Evolutionary conservation across 2,113 vertebrate species (phyloP), one percentile per base, ranked within the genome.

Genomic region (Perognathus longimembris): DNA sequence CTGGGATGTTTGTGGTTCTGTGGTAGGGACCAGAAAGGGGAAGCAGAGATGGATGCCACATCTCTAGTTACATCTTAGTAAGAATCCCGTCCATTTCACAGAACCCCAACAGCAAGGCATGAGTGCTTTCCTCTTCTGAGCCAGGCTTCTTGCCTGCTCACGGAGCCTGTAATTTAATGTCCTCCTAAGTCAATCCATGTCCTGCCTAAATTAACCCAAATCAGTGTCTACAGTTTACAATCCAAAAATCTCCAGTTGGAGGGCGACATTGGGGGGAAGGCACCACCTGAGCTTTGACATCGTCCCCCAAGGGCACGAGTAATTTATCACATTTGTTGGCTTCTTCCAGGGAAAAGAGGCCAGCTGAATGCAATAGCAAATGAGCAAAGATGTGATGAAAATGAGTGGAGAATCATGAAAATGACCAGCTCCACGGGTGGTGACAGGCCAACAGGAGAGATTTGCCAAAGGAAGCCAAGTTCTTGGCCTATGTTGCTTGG

Each of bases 121-220:
- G 4, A 12, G 4, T 36, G 26, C 57, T 75, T 89, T 69, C 32
- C 34, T 66, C 73, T 40, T 40, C 81, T 30, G 42, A 71, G 11
- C 32, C 45, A 14, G 6, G 32, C 77, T 6, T 54, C 77, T 24
- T 70, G 85, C 11, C 66, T 88, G 82, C 59, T 83, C 26, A 67
- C 4, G 71, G 59, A 92, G 67, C 78, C 42, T 28, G 2, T 22
- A 32, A 90, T 20, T 66, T 38, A 61, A 54, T 38, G 69, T 45
- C 17, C 61, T 83, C 45, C 81, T 79, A 90, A 54, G 80, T 77
- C 82, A 79, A 79, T 69, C 75, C 50, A 66, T 45, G 88, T 81
- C 84, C 88, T 95, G 24, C 63, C 70, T 76, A 91, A 77, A 63
- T 57, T n/a, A 88, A 34, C 54, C 67, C 7, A 14, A 75, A 38